Percentiles rank a stretch among this genome's conserved stretches.
Evolutionary conservation across 2,113 vertebrate genomes (phyloP).

Genomic region (Panurus biarmicus): DNA sequence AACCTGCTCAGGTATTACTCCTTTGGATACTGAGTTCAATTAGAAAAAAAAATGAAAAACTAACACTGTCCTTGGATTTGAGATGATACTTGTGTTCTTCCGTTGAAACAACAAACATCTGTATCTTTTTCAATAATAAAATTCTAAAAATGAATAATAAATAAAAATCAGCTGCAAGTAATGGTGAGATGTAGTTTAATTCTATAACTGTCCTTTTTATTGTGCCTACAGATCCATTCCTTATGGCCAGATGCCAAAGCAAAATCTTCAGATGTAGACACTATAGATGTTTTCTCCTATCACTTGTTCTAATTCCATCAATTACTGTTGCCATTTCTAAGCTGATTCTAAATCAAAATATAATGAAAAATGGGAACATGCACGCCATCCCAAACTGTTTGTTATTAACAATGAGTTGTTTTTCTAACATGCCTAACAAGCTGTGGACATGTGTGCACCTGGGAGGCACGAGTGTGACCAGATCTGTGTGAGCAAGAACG

Average conservation of each 20-base stretch:
- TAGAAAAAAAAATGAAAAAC: background rate
- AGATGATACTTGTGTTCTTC: background rate
- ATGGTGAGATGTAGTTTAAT: background rate
- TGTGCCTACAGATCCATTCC: background rate
- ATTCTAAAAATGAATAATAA: background rate
- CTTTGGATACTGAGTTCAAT: background rate
- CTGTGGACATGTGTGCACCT: slow-evolving; percentile 76
- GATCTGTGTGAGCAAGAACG: slow-evolving; percentile 74
- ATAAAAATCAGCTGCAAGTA: background rate
- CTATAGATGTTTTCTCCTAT: background rate
- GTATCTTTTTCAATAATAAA: background rate
- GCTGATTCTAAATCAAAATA: background rate
- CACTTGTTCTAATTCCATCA: background rate
- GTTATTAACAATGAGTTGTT: background rate
- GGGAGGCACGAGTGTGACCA: slow-evolving; percentile 85
- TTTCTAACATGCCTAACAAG: slow-evolving; percentile 42
- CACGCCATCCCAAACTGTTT: background rate
- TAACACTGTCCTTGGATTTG: background rate
- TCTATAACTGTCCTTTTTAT: background rate
- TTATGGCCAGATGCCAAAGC: background rate
- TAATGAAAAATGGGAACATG: background rate
- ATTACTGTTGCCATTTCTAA: background rate
- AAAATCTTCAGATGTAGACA: background rate
- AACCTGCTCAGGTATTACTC: slow-evolving; percentile 78
- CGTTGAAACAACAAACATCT: background rate